phyloP scores from a whole-genome alignment of 2,888 invertebrate genomes.

The Zygaena filipendulae region DNA sequence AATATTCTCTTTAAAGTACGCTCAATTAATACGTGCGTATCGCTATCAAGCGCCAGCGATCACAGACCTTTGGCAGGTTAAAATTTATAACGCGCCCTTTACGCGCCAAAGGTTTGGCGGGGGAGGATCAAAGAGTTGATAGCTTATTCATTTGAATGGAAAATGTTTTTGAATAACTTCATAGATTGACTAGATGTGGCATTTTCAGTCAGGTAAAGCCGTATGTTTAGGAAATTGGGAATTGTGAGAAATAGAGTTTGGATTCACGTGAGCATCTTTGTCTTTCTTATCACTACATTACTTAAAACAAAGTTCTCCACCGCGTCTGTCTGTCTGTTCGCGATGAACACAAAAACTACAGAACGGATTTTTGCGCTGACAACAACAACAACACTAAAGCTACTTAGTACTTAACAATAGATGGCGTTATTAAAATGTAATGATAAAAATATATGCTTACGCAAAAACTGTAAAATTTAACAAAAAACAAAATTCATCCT shows the following conservation, averaged over 20 bases:
- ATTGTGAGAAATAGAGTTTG: too few species aligned
- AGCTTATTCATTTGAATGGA: slow-evolving; percentile 46
- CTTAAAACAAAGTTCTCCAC: too few species aligned
- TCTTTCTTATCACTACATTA: not conserved
- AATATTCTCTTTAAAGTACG: slow-evolving; percentile 42
- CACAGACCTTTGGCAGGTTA: slow-evolving; percentile 34
- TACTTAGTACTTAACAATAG: not conserved
- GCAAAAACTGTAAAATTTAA: too few species aligned
- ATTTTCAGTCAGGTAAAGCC: not conserved
- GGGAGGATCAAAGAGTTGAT: slow-evolving; percentile 47
- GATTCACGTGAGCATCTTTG: too few species aligned
- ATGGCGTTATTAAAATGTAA: too few species aligned
- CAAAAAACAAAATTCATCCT: too few species aligned
- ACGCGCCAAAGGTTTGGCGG: slow-evolving; percentile 35
- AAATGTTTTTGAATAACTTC: slow-evolving; percentile 24
- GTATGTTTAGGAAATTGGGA: too few species aligned
- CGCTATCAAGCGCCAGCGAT: slow-evolving; percentile 36
- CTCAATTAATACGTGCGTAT: slow-evolving; percentile 46
- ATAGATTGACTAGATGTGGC: slow-evolving; percentile 14
- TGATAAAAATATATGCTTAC: too few species aligned
- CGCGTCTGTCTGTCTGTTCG: too few species aligned
- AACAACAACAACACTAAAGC: not conserved
- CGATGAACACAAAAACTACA: too few species aligned
- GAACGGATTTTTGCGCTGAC: not conserved
- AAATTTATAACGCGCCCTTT: slow-evolving; percentile 45